Conservation (phyloP, 2,797 vertebrate genomes). For the Microctenopoma steveboyesi region DNA sequence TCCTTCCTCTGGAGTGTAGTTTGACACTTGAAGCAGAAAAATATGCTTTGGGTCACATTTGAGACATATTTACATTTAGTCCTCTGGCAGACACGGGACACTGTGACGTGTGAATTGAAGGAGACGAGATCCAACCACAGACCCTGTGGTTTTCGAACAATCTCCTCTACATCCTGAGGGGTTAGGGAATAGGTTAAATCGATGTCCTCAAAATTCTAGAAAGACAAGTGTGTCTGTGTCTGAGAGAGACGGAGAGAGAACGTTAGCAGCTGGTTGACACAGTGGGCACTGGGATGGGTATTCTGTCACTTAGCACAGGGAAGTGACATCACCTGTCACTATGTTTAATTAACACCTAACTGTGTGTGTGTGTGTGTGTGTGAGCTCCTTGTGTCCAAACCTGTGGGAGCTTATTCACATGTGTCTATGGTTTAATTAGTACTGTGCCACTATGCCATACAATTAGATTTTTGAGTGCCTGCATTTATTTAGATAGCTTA, state of each 20-base stretch:
- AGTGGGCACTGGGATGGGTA: conserved; percentile 62
- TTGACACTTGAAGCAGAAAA: too few relatives aligned
- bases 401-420: conserved; percentile 1
- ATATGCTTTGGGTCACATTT: too few relatives aligned
- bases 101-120: too few relatives aligned
- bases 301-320: conserved; percentile 67
- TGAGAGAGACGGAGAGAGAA: conserved; percentile 17
- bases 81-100: too few relatives aligned
- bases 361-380: background rate
- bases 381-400: background rate
- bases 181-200: too few relatives aligned
- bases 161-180: too few relatives aligned
- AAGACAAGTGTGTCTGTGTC: conserved; percentile 12
- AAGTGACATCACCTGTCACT: conserved; percentile 78
- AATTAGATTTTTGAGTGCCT: background rate
- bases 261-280: conserved; percentile 75
- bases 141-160: too few relatives aligned
- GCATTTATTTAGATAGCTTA: background rate
- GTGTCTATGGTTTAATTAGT: conserved; percentile 19
- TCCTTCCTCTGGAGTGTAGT: too few relatives aligned
- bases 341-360: conserved; percentile 80
- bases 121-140: too few relatives aligned
- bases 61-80: too few relatives aligned
- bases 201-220: too few relatives aligned
- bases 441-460: conserved; percentile 1